Evolutionary conservation across 1,140 invertebrate species (phyloP).

Genomic region (Semibalanus balanoides): DNA sequence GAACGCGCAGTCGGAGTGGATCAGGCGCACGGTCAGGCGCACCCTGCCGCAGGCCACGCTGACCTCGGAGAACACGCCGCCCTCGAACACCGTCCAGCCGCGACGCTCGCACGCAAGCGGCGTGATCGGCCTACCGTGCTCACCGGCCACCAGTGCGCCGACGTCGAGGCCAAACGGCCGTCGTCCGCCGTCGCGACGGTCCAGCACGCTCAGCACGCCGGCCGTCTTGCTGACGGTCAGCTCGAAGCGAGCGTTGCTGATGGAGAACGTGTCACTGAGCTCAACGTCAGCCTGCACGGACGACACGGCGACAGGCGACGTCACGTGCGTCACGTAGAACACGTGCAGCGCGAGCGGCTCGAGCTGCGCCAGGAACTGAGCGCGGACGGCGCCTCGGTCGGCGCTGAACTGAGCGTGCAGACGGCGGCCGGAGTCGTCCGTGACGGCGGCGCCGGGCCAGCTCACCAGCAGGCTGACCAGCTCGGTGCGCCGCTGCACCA

Average conservation of each 20-base stretch:
- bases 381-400: constrained; percentile 55
- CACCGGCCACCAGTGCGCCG: not conserved
- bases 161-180: not conserved
- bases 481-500: constrained; percentile 57
- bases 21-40: constrained; percentile 60
- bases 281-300: not conserved
- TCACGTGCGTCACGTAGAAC: constrained; percentile 44
- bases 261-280: not conserved
- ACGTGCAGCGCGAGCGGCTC: constrained; percentile 54
- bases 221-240: not conserved
- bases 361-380: constrained; percentile 61
- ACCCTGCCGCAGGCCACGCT: constrained; percentile 62
- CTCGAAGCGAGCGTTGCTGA: not conserved
- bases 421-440: constrained; percentile 43
- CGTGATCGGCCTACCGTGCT: constrained; percentile 10
- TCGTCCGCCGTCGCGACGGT: not conserved
- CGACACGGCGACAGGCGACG: constrained; percentile 19
- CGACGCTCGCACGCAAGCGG: constrained; percentile 9
- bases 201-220: not conserved
- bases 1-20: constrained; percentile 37
- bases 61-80: constrained; percentile 61
- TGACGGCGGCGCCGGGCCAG: constrained; percentile 51
- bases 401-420: constrained; percentile 61
- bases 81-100: constrained; percentile 47
- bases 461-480: constrained; percentile 54